Conservation (phyloP, 2,888 invertebrate genomes). For the Metalampra italica region DNA sequence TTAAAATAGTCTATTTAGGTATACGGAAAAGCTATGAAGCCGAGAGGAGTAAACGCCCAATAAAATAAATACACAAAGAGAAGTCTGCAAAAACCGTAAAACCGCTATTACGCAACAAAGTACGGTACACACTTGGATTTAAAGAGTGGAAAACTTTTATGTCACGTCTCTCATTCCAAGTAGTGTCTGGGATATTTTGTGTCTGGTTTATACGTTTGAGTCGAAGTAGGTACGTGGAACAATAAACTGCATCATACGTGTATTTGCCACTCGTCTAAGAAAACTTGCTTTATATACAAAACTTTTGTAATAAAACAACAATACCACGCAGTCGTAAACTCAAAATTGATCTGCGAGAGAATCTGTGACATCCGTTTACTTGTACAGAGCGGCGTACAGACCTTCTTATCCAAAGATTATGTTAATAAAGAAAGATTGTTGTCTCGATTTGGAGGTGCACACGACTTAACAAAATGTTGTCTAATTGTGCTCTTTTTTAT, state of each 20-base stretch:
- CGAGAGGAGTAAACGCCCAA: conserved; percentile 10
- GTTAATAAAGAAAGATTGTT: no score
- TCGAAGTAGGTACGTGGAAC: conserved; percentile 30
- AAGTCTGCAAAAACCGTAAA: conserved; percentile 7
- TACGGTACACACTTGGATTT: conserved; percentile 25
- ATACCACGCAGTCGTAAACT: background rate
- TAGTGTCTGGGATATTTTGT: conserved; percentile 15
- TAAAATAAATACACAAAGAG: conserved; percentile 10
- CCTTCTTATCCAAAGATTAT: no score
- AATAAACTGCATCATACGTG: conserved; percentile 35
- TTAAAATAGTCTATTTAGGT: background rate
- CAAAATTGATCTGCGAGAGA: background rate
- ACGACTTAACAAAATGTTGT: no score
- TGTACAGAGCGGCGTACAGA: no score
- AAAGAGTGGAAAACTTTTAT: conserved; percentile 33
- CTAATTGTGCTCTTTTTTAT: no score
- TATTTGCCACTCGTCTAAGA: conserved; percentile 13
- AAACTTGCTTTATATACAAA: conserved; percentile 31
- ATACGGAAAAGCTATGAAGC: background rate
- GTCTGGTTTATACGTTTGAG: conserved; percentile 17
- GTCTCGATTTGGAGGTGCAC: no score
- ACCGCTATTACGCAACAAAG: conserved; percentile 18
- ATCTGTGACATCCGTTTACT: no score
- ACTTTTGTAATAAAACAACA: conserved; percentile 47
- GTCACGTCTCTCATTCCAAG: conserved; percentile 31